phyloP scores from a whole-genome alignment of 2,888 invertebrate genomes.

The Lepeophtheirus nordmannii region DNA sequence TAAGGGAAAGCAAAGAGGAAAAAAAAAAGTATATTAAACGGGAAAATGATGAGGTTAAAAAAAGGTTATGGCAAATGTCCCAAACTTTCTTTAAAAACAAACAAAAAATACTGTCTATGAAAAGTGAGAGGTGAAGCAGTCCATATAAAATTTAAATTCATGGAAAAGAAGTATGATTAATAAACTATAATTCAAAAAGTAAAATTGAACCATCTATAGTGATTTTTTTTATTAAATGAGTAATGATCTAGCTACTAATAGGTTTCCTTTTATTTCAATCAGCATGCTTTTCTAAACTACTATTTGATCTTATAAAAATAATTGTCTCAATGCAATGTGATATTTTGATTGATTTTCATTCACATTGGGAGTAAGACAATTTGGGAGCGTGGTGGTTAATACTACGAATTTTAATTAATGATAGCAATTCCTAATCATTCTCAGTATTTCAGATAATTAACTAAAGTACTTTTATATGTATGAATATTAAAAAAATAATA shows the following conservation, averaged over 20 bases:
- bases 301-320: neutral
- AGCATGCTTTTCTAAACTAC: conserved; percentile 3
- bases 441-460: conserved; percentile 3
- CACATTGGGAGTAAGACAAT: neutral
- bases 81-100: no score
- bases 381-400: neutral
- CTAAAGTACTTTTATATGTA: neutral
- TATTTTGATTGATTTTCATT: neutral
- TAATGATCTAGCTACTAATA: neutral
- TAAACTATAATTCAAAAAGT: no score
- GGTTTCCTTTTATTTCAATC: neutral
- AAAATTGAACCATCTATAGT: no score
- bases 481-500: neutral
- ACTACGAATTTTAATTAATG: neutral
- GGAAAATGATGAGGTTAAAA: no score
- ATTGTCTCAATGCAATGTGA: neutral
- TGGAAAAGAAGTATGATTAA: no score
- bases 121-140: no score
- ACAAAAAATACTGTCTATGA: no score
- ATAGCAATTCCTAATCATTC: neutral
- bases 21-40: no score
- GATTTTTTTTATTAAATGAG: neutral
- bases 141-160: no score
- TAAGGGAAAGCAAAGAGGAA: no score
- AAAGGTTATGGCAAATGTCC: no score